phyloP scores from a whole-genome alignment of 2,797 vertebrate genomes.

The Otolemur crassicaudatus region DNA sequence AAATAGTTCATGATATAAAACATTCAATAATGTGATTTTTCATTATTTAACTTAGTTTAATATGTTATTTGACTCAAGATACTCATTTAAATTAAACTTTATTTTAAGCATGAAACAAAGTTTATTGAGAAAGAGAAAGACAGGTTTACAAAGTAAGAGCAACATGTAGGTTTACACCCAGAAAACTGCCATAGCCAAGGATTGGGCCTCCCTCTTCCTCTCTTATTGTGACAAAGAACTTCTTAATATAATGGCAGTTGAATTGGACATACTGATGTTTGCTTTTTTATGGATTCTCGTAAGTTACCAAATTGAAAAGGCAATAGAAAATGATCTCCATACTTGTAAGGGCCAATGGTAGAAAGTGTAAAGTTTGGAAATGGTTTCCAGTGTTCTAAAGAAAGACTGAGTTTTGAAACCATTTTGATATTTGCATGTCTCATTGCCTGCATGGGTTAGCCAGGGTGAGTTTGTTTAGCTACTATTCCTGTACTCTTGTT shows the following conservation, averaged over 20 bases:
- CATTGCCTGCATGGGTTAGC: neutral
- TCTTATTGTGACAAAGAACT: no score
- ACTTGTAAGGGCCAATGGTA: neutral
- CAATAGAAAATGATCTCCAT: neutral
- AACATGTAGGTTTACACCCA: no score
- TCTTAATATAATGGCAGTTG: neutral
- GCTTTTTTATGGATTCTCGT: neutral
- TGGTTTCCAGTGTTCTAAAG: neutral
- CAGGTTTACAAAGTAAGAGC: no score
- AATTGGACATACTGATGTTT: neutral
- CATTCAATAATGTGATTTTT: neutral
- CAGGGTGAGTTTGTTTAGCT: neutral
- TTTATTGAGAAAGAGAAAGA: no score
- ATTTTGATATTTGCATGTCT: neutral
- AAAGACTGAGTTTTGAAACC: neutral
- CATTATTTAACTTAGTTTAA: neutral
- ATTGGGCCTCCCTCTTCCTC: no score
- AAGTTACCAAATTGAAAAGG: constrained; percentile 37
- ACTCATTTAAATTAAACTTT: neutral
- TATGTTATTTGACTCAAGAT: neutral
- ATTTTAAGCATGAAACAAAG: neutral
- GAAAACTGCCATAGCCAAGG: no score
- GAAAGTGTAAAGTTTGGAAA: neutral
- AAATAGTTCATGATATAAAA: neutral
- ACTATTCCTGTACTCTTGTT: neutral